Base-by-base conservation (phyloP, 2,797 vertebrate species). In the Oryzias dopingdopingensis region DNA sequence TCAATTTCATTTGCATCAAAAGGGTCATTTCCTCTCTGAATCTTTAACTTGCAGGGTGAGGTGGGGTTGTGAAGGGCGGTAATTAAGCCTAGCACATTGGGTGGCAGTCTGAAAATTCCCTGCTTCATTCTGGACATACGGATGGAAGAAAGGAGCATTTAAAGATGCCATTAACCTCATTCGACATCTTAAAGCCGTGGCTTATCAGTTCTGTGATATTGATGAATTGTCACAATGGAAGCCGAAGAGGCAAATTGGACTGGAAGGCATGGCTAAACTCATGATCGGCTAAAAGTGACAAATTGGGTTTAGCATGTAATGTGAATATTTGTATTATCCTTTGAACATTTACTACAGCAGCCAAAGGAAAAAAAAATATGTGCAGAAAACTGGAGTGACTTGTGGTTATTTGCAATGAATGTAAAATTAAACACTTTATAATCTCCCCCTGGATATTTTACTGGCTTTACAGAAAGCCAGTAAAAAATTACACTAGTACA, bases 1-100 rank as follows among this genome's bases (percentile, higher is more conserved):
- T 92, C 87, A 88, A 90, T 89, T 90, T 90, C 71, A 89, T 89
- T 89, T 87, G 86, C 86, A 88, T 86, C 81, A 88, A 88, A 89
- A 76, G 85, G 81, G 79, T 79, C 84, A 77, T 90, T 90, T 91
- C 83, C 79, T 77, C 76, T 71, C 63, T 71, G 86, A 89, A 89
- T 87, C 85, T 87, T 89, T 84, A 85, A 86, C 83, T 84, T 81
- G 76, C 68, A 48, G 82, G 80, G 76, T 76, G 83, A 78, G 81
- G 75, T 75, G 74, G 83, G 80, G 85, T 75, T 82, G 76, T 53
- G 65, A 65, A 69, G 78, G 76, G 76, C 44, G 76, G 85, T 90
- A 90, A 92, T 91, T 92, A 91, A 91, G 90, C 89, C 86, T 69
- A 82, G 83, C 87, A 84, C 82, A 80, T 74, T 72, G 77, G 77